phyloP scores from a whole-genome alignment of 2,113 vertebrate genomes.

The Seriola quinqueradiata region DNA sequence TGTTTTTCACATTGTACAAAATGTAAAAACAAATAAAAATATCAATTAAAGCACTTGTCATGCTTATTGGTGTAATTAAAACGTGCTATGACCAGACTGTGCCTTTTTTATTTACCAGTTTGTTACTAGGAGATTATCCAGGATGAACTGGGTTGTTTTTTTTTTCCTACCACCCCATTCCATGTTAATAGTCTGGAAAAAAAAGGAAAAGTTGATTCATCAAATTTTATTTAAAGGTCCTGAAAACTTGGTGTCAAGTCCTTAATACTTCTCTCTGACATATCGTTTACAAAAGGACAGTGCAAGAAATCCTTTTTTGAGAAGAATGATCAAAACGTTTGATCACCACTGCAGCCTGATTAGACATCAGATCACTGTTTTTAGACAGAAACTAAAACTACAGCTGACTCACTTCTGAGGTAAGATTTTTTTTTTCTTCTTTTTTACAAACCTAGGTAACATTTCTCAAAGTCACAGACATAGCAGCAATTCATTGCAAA shows the following conservation, averaged over 20 bases:
- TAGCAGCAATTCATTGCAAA: slow-evolving; percentile 14
- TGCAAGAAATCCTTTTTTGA: too few relatives aligned
- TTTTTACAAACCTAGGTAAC: slow-evolving; percentile 29
- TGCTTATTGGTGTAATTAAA: background rate
- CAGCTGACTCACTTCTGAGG: background rate
- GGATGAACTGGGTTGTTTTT: too few relatives aligned
- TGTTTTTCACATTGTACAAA: slow-evolving; percentile 85
- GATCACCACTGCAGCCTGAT: background rate
- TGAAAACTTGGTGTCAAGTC: too few relatives aligned
- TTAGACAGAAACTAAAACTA: background rate
- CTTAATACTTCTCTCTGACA: too few relatives aligned
- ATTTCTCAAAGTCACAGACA: slow-evolving; percentile 1
- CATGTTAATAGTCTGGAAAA: background rate
- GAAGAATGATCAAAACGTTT: too few relatives aligned
- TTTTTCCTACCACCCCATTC: background rate
- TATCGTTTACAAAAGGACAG: too few relatives aligned
- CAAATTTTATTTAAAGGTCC: background rate
- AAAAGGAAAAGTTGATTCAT: background rate
- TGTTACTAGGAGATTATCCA: background rate
- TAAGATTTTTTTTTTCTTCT: slow-evolving; percentile 10
- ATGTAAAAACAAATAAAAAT: slow-evolving; percentile 83
- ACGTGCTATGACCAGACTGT: background rate
- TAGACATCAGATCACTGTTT: background rate
- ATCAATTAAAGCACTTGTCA: slow-evolving; percentile 49
- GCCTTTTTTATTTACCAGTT: background rate